Conservation (phyloP, 2,797 vertebrate species). For the Tenualosa ilisha region DNA sequence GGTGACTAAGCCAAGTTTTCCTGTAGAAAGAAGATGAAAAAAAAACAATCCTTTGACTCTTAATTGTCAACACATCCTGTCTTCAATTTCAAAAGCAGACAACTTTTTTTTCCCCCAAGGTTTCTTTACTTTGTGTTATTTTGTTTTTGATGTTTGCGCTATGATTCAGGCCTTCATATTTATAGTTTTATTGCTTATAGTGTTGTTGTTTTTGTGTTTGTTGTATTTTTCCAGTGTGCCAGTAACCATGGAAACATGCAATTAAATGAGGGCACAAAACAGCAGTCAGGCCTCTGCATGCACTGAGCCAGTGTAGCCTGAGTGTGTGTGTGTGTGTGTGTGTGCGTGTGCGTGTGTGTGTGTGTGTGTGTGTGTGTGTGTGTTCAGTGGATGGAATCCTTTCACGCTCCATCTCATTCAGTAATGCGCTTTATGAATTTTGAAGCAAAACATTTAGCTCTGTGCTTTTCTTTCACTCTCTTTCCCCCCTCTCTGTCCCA, state of each 20-base stretch:
- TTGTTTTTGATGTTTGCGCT: slow-evolving; percentile 19
- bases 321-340: slow-evolving; percentile 35
- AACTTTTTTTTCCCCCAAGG: background rate
- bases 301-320: slow-evolving; percentile 42
- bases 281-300: slow-evolving; percentile 49
- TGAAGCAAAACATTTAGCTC: slow-evolving; percentile 55
- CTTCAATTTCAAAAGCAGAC: slow-evolving; percentile 21
- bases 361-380: slow-evolving; percentile 33
- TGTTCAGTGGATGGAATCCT: slow-evolving; percentile 51
- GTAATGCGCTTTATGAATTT: slow-evolving; percentile 57
- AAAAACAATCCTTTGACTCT: slow-evolving; percentile 42
- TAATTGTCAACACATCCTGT: slow-evolving; percentile 42
- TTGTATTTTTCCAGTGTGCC: slow-evolving; percentile 47
- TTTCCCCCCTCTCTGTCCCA: background rate
- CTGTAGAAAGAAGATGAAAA: slow-evolving; percentile 7
- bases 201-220: slow-evolving; percentile 49
- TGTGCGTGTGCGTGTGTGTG: slow-evolving; percentile 38
- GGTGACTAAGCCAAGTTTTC: slow-evolving; percentile 58
- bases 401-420: slow-evolving; percentile 54
- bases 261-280: slow-evolving; percentile 58
- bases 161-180: slow-evolving; percentile 34
- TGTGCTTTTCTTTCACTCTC: slow-evolving; percentile 15
- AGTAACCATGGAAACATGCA: slow-evolving; percentile 63
- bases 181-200: slow-evolving; percentile 45
- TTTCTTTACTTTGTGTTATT: slow-evolving; percentile 30